Evolutionary conservation across 1,140 invertebrate genomes (phyloP).

Genomic region (Papilio machaon): DNA sequence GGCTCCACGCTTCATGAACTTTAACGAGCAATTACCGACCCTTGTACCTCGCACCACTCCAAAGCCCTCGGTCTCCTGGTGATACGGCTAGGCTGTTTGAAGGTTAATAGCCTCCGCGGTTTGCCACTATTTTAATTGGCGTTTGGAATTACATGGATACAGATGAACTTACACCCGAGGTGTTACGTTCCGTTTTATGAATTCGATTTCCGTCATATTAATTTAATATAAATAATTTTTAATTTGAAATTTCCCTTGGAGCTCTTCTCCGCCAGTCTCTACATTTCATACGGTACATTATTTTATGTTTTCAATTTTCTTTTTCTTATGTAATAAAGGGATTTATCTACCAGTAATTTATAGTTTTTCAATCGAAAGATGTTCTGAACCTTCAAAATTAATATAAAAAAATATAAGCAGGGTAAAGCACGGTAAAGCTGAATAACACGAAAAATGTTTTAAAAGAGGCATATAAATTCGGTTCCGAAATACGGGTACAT

Average conservation of each 20-base stretch:
- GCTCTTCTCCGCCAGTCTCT: too few species aligned
- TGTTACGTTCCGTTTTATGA: background rate
- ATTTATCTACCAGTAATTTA: background rate
- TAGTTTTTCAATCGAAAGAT: background rate
- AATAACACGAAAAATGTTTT: slow-evolving; percentile 57
- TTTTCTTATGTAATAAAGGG: background rate
- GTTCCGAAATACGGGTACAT: slow-evolving; percentile 48
- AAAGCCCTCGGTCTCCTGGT: slow-evolving; percentile 58
- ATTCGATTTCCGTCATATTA: background rate
- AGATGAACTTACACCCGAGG: background rate
- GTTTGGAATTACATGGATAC: background rate
- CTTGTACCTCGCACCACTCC: slow-evolving; percentile 62
- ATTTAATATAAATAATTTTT: too few species aligned
- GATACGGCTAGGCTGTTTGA: slow-evolving; percentile 42
- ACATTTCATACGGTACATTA: too few species aligned
- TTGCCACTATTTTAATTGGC: slow-evolving; percentile 26
- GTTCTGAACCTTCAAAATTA: background rate
- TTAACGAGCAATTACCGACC: slow-evolving; percentile 76
- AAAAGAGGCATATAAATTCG: slow-evolving; percentile 46
- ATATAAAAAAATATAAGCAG: slow-evolving; percentile 3
- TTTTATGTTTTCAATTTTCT: too few species aligned
- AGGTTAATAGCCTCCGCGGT: slow-evolving; percentile 41
- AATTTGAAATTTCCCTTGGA: too few species aligned
- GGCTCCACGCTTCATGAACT: slow-evolving; percentile 62
- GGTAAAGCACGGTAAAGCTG: slow-evolving; percentile 40